Evolutionary conservation across 2,797 vertebrate species (phyloP).

Genomic region (Danio aesculapii): DNA sequence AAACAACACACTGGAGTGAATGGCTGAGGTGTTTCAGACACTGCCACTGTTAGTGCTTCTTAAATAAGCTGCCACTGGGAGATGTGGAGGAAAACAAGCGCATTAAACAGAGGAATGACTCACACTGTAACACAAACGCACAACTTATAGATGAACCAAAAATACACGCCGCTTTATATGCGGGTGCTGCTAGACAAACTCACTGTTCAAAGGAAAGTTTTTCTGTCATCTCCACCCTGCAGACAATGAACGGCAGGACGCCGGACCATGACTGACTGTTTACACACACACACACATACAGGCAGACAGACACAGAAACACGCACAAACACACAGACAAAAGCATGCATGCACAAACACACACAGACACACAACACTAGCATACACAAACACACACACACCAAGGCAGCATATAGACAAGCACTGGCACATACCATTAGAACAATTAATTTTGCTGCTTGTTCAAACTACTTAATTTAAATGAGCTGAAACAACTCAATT

Average conservation of each 20-base stretch:
- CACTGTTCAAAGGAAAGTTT: conserved; percentile 9
- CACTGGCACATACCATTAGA: no score
- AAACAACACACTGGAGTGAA: conserved; percentile 8
- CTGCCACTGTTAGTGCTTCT: conserved; percentile 21
- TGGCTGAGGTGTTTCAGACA: conserved; percentile 8
- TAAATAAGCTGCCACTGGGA: conserved; percentile 38
- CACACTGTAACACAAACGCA: conserved; percentile 32
- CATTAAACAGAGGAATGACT: conserved; percentile 22
- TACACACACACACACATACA: not conserved
- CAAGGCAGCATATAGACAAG: no score
- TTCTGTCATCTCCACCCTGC: conserved; percentile 11
- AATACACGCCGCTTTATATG: not conserved
- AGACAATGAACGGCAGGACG: conserved; percentile 45
- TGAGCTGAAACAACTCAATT: no score
- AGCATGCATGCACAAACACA: no score
- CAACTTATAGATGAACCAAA: conserved; percentile 17
- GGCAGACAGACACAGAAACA: no score
- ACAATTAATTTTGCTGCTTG: no score
- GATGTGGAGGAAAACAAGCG: conserved; percentile 30
- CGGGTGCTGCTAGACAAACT: not conserved
- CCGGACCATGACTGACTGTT: conserved; percentile 1
- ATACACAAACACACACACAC: no score
- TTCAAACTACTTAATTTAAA: no score
- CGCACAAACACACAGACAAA: no score
- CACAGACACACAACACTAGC: no score